Conservation (phyloP, 2,888 invertebrate genomes). For the Trichogramma dendrolimi region DNA sequence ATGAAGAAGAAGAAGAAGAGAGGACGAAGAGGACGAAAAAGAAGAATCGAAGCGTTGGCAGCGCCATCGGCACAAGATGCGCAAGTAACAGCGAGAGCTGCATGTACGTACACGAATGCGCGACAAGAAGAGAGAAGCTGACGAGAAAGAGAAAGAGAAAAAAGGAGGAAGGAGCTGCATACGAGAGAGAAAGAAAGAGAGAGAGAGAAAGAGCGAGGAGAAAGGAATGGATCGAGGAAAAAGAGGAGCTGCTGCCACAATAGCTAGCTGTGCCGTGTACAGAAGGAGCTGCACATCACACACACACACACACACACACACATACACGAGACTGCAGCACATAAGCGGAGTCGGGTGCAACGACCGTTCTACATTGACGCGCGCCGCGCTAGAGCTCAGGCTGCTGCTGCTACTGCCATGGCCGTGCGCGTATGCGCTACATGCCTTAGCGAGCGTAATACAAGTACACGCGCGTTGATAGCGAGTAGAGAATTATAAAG, state of each 20-base stretch:
- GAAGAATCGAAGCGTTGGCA: too few species aligned
- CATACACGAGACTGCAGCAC: too few species aligned
- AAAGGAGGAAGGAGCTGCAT: slow-evolving; percentile 2
- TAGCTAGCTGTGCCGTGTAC: too few species aligned
- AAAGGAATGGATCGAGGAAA: slow-evolving; percentile 26
- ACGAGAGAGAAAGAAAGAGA: slow-evolving; percentile 2
- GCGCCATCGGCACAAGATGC: too few species aligned
- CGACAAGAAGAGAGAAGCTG: too few species aligned
- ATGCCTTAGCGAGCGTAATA: too few species aligned
- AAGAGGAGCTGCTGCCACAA: slow-evolving; percentile 22
- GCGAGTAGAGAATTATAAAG: not conserved
- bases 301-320: too few species aligned
- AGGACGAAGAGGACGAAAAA: slow-evolving; percentile 14
- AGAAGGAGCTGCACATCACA: too few species aligned
- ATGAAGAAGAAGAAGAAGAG: slow-evolving; percentile 15
- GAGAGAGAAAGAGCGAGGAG: slow-evolving; percentile 13
- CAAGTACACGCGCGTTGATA: too few species aligned
- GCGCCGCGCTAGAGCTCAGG: slow-evolving; percentile 37
- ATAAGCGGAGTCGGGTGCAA: slow-evolving; percentile 41
- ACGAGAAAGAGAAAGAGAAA: slow-evolving; percentile 1
- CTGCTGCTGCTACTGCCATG: not conserved
- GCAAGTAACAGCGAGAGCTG: too few species aligned
- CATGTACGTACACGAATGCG: too few species aligned
- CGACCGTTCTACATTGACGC: slow-evolving; percentile 54
- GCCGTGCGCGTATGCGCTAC: too few species aligned